A percentile compares a stretch with the other conserved stretches of the same genome.
These are phyloP conservation scores for Microdon myrmicae DNA, from an alignment of 2,888 invertebrate species.

Conservation along the genomic window DNA sequence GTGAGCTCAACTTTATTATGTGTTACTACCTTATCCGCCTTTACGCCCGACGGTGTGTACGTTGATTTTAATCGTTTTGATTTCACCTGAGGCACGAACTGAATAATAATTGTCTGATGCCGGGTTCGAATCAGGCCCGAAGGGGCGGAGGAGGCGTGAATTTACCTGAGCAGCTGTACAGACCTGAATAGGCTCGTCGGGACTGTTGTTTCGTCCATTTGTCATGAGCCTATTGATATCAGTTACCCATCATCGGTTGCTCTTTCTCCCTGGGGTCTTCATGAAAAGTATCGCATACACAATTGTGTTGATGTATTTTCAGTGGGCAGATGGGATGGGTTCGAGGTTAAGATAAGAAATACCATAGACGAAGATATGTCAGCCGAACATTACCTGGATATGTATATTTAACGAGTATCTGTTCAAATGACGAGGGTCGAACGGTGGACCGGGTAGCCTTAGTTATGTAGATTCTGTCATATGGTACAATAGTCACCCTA, in stretches of 20 bases:
- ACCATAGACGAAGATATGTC: no score
- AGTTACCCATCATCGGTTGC: conserved; percentile 4
- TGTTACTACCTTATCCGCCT: conserved; percentile 39
- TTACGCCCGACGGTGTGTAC: conserved; percentile 31
- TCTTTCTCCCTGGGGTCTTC: no score
- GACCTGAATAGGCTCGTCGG: not conserved
- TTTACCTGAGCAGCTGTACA: not conserved
- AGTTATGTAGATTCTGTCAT: no score
- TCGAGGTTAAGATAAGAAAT: no score
- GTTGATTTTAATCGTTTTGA: conserved; percentile 45
- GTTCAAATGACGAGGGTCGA: no score
- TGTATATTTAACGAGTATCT: no score
- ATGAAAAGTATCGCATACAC: no score
- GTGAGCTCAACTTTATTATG: conserved; percentile 42
- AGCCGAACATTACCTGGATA: no score
- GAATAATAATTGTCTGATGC: conserved; percentile 40
- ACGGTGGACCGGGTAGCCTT: no score
- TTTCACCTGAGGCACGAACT: conserved; percentile 40
- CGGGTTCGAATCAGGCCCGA: conserved; percentile 3
- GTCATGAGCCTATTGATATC: conserved; percentile 7
- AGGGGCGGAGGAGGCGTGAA: conserved; percentile 8
- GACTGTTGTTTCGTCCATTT: not conserved
- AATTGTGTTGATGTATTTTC: no score
- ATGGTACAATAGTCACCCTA: no score
- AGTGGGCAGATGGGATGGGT: no score